A percentile compares a stretch with the other conserved stretches of the same genome.
These are phyloP conservation scores for Cisticola juncidis DNA, from an alignment of 2,113 vertebrate species.

Conservation along the genomic window DNA sequence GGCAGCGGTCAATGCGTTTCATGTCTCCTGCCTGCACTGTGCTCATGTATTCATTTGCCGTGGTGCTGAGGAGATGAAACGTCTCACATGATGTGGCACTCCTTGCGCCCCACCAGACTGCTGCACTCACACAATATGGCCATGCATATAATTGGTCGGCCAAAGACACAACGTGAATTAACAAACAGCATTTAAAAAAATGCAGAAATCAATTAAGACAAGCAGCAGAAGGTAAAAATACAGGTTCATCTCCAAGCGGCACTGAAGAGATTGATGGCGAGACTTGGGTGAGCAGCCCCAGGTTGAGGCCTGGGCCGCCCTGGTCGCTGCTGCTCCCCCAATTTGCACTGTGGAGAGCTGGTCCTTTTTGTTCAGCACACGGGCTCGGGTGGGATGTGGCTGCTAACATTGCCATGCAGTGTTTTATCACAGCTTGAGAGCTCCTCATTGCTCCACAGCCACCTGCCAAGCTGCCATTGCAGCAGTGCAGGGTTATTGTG, in stretches of 20 bases:
- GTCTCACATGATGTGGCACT: slow-evolving; percentile 5
- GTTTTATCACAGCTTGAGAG: background rate
- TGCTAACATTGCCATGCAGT: background rate
- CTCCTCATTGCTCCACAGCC: background rate
- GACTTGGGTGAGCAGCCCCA: background rate
- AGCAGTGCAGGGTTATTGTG: background rate
- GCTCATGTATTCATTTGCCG: background rate
- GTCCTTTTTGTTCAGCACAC: slow-evolving; percentile 54
- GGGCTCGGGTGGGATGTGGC: background rate
- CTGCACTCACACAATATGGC: slow-evolving; percentile 57
- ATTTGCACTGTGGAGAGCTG: slow-evolving; percentile 4
- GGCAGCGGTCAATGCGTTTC: background rate
- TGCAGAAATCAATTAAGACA: slow-evolving; percentile 54
- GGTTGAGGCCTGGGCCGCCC: background rate
- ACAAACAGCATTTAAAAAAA: slow-evolving; percentile 20
- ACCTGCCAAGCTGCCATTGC: slow-evolving; percentile 29
- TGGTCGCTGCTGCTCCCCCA: background rate
- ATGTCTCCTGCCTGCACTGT: slow-evolving; percentile 26
- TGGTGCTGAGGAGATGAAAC: slow-evolving; percentile 6
- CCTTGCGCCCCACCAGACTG: slow-evolving; percentile 13
- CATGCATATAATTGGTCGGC: slow-evolving; percentile 35
- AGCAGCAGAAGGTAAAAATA: slow-evolving; percentile 27
- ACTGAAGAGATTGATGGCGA: background rate
- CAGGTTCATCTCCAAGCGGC: slow-evolving; percentile 1
- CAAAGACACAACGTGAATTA: slow-evolving; percentile 37